A percentile compares a stretch with the other conserved stretches of the same genome.
Evolutionary conservation across 2,113 vertebrate species (phyloP).

Genomic region (Pundamilia nyererei): DNA sequence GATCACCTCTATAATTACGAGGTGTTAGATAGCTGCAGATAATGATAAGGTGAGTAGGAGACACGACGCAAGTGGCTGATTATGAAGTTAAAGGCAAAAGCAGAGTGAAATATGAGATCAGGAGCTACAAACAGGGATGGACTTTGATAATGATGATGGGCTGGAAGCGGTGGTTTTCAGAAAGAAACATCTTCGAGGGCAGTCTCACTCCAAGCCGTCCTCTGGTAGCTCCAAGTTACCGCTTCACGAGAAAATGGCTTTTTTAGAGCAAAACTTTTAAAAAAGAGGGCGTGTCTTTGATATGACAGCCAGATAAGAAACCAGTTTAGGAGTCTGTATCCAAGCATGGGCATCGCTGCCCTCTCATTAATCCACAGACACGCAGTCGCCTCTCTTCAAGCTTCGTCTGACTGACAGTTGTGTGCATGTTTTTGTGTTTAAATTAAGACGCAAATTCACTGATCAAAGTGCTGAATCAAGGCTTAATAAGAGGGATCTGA

Average conservation of each 20-base stretch:
- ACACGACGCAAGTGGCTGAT: not conserved
- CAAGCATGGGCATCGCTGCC: not conserved
- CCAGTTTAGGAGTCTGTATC: not conserved
- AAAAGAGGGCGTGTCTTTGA: slow-evolving; percentile 20
- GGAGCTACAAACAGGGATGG: not conserved
- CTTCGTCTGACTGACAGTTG: not conserved
- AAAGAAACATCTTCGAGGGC: not conserved
- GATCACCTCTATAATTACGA: slow-evolving; percentile 1
- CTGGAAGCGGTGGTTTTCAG: not conserved
- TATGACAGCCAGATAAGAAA: slow-evolving; percentile 25
- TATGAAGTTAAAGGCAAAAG: slow-evolving; percentile 15
- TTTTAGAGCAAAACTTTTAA: not conserved
- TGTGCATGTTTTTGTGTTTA: slow-evolving; percentile 5
- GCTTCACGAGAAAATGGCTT: slow-evolving; percentile 17
- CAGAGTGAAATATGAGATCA: slow-evolving; percentile 24
- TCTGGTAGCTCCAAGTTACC: not conserved
- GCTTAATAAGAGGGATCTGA: slow-evolving; percentile 28
- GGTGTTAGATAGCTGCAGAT: not conserved
- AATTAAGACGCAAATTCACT: not conserved
- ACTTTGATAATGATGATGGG: slow-evolving; percentile 35
- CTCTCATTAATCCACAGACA: slow-evolving; percentile 57
- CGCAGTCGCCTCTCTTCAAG: not conserved
- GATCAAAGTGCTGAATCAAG: slow-evolving; percentile 43
- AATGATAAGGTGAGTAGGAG: slow-evolving; percentile 17
- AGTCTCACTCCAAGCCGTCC: not conserved